Percentiles rank a stretch among this genome's conserved stretches.
Evolutionary conservation across 2,888 invertebrate species (phyloP).

Genomic region (Oegoconia quadripuncta): DNA sequence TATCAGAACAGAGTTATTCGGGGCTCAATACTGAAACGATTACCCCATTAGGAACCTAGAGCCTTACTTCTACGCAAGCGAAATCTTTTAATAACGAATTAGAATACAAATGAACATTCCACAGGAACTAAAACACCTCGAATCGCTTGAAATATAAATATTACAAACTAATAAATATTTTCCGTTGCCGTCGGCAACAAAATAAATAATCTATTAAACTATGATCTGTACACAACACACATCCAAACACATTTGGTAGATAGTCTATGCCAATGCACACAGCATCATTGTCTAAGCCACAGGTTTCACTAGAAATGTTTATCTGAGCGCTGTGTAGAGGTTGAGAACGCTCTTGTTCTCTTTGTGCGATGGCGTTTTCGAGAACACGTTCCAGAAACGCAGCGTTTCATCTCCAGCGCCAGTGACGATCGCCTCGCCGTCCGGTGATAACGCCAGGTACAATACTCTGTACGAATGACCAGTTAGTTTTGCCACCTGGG

Average conservation of each 20-base stretch:
- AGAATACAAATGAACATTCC: slow-evolving; percentile 3
- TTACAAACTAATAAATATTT: neutral
- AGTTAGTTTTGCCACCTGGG: slow-evolving; percentile 97
- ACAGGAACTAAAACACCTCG: neutral
- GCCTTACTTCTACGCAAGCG: too few relatives aligned
- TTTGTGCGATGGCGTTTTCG: slow-evolving; percentile 96
- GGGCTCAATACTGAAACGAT: too few relatives aligned
- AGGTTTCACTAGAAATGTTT: too few relatives aligned
- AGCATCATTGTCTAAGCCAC: neutral
- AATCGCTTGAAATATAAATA: slow-evolving; percentile 1
- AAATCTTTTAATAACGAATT: too few relatives aligned
- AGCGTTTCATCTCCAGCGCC: slow-evolving; percentile 99
- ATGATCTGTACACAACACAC: slow-evolving; percentile 9
- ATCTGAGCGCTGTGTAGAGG: slow-evolving; percentile 88
- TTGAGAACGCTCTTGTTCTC: slow-evolving; percentile 96
- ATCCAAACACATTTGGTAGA: slow-evolving; percentile 15
- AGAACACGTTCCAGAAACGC: slow-evolving; percentile 99
- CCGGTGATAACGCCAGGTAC: slow-evolving; percentile 97
- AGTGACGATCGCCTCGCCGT: slow-evolving; percentile 99
- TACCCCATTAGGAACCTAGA: too few relatives aligned
- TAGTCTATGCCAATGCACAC: slow-evolving; percentile 4
- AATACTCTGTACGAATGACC: slow-evolving; percentile 98
- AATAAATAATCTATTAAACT: slow-evolving; percentile 20
- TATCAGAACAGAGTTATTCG: too few relatives aligned
- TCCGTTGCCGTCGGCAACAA: slow-evolving; percentile 9